Conservation (phyloP, 1,140 invertebrate genomes). For the Bombyx mandarina region DNA sequence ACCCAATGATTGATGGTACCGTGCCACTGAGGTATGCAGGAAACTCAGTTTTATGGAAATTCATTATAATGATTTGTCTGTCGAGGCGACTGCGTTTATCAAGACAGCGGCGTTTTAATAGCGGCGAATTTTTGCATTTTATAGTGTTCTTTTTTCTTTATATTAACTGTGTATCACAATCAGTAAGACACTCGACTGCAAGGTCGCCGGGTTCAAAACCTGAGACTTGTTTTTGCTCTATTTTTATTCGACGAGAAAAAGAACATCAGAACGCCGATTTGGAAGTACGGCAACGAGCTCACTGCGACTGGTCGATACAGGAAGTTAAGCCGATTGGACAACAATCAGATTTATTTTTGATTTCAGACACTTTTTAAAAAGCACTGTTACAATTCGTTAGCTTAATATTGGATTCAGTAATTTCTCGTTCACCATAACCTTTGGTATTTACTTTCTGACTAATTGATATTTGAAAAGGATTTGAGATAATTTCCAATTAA, state of each 20-base stretch:
- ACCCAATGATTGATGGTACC: constrained; percentile 26
- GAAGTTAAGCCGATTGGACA: constrained; percentile 59
- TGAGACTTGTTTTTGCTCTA: constrained; percentile 58
- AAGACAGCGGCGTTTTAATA: constrained; percentile 33
- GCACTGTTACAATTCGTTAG: constrained; percentile 10
- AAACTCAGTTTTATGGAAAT: constrained; percentile 42
- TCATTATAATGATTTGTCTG: constrained; percentile 32
- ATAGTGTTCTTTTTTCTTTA: constrained; percentile 55
- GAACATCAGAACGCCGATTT: constrained; percentile 62
- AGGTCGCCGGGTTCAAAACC: constrained; percentile 57
- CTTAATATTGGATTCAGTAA: too few relatives aligned
- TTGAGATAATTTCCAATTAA: too few relatives aligned
- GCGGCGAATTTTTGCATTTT: constrained; percentile 52
- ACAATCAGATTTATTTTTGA: constrained; percentile 62
- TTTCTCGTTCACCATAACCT: too few relatives aligned
- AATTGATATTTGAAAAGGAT: too few relatives aligned
- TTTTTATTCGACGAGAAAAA: constrained; percentile 61
- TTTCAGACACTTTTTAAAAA: constrained; percentile 38
- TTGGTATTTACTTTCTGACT: too few relatives aligned
- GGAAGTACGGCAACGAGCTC: constrained; percentile 43
- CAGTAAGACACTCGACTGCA: constrained; percentile 57
- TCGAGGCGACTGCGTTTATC: not conserved
- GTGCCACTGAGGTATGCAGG: constrained; percentile 24
- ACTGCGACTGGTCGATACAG: constrained; percentile 54
- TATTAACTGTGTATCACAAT: constrained; percentile 57